Evolutionary conservation across 2,113 vertebrate species (phyloP).

Genomic region (Eonycteris spelaea): DNA sequence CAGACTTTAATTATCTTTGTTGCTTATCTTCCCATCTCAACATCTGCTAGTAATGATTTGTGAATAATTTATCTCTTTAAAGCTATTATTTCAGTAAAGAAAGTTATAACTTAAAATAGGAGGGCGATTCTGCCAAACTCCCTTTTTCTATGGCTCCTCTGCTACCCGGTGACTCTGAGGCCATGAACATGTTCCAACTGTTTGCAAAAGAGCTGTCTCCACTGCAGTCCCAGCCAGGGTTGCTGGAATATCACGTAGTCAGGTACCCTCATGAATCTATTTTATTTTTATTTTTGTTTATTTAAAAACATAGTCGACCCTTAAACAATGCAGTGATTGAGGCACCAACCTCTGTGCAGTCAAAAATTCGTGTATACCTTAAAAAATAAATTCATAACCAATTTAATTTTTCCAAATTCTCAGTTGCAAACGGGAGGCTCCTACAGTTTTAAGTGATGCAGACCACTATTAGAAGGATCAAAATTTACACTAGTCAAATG

Average conservation of each 20-base stretch:
- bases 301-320: neutral
- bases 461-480: neutral
- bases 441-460: slow-evolving; percentile 41
- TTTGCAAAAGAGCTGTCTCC: neutral
- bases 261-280: neutral
- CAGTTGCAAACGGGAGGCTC: slow-evolving; percentile 26
- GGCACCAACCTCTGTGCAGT: neutral
- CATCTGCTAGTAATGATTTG: slow-evolving; percentile 27
- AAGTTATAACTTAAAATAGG: slow-evolving; percentile 2
- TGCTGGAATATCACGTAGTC: neutral
- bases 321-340: neutral
- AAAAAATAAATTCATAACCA: neutral
- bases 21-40: slow-evolving; percentile 23
- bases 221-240: neutral
- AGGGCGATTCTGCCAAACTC: neutral
- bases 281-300: neutral
- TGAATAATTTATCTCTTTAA: slow-evolving; percentile 36
- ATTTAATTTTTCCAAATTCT: slow-evolving; percentile 37
- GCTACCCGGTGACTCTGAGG: neutral
- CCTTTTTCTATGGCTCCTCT: neutral
- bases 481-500: slow-evolving; percentile 17
- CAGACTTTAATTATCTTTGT: slow-evolving; percentile 32
- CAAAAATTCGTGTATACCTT: neutral
- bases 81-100: slow-evolving; percentile 38
- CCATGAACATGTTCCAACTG: neutral